Conservation (phyloP, 1,140 invertebrate species). For the Lucilia sericata region DNA sequence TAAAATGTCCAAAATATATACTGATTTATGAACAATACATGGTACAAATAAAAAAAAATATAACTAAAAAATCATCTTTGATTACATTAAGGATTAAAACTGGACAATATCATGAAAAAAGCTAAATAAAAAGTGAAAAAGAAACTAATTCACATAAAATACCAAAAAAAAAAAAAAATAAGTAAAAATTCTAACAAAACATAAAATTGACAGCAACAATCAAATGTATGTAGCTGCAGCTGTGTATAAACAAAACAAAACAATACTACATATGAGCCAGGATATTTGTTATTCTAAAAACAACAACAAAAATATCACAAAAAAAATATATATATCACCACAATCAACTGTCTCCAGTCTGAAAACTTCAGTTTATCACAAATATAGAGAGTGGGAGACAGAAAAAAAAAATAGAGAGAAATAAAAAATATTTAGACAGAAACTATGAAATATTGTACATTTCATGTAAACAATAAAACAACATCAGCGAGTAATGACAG, state of each 20-base stretch:
- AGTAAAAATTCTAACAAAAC: neutral
- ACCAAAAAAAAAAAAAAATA: neutral
- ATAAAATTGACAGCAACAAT: constrained; percentile 25
- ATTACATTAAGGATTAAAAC: constrained; percentile 47
- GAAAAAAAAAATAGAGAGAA: neutral
- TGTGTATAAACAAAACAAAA: too few species aligned
- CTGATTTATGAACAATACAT: neutral
- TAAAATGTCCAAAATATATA: neutral
- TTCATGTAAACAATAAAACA: constrained; percentile 35
- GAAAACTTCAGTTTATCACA: neutral
- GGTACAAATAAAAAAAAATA: neutral
- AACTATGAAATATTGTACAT: constrained; percentile 34
- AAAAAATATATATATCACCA: constrained; percentile 7
- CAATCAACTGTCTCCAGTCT: constrained; percentile 22
- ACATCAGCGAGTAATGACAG: neutral
- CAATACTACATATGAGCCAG: neutral
- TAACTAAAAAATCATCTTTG: constrained; percentile 41
- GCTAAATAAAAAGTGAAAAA: neutral
- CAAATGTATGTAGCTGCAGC: constrained; percentile 2
- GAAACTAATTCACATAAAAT: neutral
- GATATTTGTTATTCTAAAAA: constrained; percentile 16
- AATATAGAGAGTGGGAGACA: neutral
- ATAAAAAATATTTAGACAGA: neutral
- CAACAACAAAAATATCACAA: constrained; percentile 5
- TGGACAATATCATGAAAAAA: constrained; percentile 24